These are phyloP conservation scores for Colistium nudipinnis DNA, from an alignment of 2,113 vertebrate genomes.

Conservation along the genomic window DNA sequence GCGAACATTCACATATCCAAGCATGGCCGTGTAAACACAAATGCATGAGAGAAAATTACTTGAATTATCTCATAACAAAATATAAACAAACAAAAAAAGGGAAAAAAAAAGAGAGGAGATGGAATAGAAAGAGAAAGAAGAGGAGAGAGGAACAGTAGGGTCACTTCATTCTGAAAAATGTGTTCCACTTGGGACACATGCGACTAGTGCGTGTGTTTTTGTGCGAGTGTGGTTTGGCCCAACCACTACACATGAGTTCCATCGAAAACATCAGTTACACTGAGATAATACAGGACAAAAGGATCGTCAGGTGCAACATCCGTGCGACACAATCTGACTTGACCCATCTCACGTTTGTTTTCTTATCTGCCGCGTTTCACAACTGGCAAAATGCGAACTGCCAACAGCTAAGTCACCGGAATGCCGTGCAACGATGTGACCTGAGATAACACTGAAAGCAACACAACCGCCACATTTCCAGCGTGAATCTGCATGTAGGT, in stretches of 20 bases:
- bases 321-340: slow-evolving; percentile 33
- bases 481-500: slow-evolving; percentile 30
- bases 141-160: not conserved
- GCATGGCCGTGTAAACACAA: not conserved
- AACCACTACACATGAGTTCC: not conserved
- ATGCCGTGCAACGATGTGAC: slow-evolving; percentile 10
- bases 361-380: slow-evolving; percentile 42
- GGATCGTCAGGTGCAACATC: slow-evolving; percentile 37
- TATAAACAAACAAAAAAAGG: not conserved
- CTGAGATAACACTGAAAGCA: slow-evolving; percentile 40
- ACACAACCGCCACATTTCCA: not conserved
- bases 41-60: not conserved
- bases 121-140: not conserved
- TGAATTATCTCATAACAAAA: not conserved
- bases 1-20: slow-evolving; percentile 7
- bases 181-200: slow-evolving; percentile 36
- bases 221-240: not conserved
- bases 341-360: slow-evolving; percentile 43
- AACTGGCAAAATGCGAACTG: slow-evolving; percentile 38
- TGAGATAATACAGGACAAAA: slow-evolving; percentile 36
- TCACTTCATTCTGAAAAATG: slow-evolving; percentile 31
- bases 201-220: slow-evolving; percentile 13
- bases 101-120: not conserved
- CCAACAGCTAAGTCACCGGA: slow-evolving; percentile 20
- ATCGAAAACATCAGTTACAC: not conserved